Evolutionary conservation across 2,888 invertebrate species (phyloP).

Genomic region (Strigamia maritima): DNA sequence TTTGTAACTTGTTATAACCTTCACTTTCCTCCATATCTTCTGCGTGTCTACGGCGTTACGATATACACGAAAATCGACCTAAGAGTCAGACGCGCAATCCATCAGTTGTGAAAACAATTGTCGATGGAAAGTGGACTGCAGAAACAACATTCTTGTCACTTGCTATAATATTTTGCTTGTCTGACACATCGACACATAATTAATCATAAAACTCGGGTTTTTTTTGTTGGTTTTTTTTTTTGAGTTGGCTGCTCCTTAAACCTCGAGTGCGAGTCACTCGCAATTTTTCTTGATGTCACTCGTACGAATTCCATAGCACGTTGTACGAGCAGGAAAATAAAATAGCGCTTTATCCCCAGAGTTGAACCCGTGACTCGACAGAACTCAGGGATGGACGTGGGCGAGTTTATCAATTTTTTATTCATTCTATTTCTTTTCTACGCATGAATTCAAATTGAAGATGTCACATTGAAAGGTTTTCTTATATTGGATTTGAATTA

Average conservation of each 20-base stretch:
- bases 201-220: not conserved
- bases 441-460: not conserved
- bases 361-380: not conserved
- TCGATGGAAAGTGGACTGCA: not conserved
- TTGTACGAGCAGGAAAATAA: not conserved
- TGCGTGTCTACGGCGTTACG: not conserved
- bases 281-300: constrained; percentile 15
- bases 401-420: constrained; percentile 8
- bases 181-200: constrained; percentile 15
- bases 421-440: not conserved
- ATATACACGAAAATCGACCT: not conserved
- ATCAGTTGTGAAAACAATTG: constrained; percentile 12
- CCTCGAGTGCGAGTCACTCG: not conserved
- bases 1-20: not conserved
- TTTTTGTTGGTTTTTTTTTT: not conserved
- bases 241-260: not conserved
- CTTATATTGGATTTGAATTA: too few species aligned
- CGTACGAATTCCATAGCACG: not conserved
- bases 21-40: not conserved
- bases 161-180: not conserved
- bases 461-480: too few species aligned
- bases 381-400: not conserved
- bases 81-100: not conserved
- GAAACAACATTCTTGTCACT: not conserved
- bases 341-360: not conserved